Evolutionary conservation across 2,797 vertebrate species (phyloP).

Genomic region (Coendou prehensilis): DNA sequence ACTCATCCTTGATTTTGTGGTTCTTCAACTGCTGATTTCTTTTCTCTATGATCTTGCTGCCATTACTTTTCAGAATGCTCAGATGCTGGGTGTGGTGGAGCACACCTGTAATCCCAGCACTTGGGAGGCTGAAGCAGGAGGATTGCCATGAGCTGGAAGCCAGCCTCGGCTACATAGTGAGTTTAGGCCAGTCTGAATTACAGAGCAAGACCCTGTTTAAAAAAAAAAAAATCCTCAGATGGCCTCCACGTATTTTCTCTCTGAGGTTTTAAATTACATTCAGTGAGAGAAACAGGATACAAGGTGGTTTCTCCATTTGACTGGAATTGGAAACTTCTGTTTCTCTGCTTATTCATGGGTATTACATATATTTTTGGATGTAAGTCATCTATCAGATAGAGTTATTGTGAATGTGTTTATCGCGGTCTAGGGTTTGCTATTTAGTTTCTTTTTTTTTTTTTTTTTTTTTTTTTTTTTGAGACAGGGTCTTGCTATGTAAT

Average conservation of each 20-base stretch:
- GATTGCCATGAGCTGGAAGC: neutral
- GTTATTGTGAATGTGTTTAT: neutral
- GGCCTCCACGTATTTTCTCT: neutral
- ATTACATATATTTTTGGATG: neutral
- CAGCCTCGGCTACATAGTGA: neutral
- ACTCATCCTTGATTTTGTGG: neutral
- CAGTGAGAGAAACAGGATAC: neutral
- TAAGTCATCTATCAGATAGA: neutral
- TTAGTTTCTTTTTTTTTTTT: neutral
- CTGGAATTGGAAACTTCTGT: neutral
- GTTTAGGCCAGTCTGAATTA: neutral
- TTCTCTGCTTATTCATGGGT: neutral
- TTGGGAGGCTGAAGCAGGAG: neutral
- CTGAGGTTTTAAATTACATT: neutral
- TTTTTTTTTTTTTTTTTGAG: neutral
- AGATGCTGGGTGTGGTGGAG: neutral
- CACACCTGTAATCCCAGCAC: neutral
- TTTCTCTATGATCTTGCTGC: neutral
- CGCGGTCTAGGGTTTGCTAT: neutral
- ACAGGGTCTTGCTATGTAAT: neutral
- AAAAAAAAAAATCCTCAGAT: neutral
- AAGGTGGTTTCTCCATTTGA: neutral
- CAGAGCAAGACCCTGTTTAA: neutral
- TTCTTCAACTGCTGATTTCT: conserved; percentile 8
- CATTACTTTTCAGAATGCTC: neutral